phyloP scores from a whole-genome alignment of 2,113 vertebrate species.

The Tauraco erythrolophus region DNA sequence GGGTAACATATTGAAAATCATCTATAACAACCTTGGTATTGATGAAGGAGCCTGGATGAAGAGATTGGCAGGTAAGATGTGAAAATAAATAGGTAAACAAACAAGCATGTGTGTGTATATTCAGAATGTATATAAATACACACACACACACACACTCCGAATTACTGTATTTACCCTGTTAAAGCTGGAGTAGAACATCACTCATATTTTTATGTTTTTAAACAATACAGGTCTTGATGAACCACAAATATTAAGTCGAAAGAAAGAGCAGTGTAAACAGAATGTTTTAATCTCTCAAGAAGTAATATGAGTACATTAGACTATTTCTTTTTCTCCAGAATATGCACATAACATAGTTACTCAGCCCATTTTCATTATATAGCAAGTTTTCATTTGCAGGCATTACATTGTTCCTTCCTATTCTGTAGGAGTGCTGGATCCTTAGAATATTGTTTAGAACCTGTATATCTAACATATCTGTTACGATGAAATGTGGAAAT shows the following conservation, averaged over 20 bases:
- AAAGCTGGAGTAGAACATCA: background rate
- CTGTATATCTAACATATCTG: background rate
- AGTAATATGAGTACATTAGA: background rate
- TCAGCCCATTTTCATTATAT: background rate
- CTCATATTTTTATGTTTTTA: background rate
- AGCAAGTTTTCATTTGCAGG: background rate
- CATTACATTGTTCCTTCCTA: background rate
- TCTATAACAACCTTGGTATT: constrained; percentile 95
- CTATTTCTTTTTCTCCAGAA: background rate
- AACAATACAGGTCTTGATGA: background rate
- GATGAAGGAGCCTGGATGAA: constrained; percentile 99
- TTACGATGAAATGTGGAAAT: background rate
- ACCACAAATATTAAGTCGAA: background rate
- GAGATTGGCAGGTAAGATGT: constrained; percentile 86
- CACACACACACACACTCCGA: background rate
- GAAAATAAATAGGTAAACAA: background rate
- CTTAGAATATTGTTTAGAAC: background rate
- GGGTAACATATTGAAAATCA: constrained; percentile 96
- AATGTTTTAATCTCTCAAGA: background rate
- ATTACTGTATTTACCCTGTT: background rate
- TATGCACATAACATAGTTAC: background rate
- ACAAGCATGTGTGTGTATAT: background rate
- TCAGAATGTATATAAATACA: background rate
- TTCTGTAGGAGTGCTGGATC: background rate
- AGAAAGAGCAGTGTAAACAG: background rate